Base-by-base conservation (phyloP, 2,797 vertebrate genomes). In the Typhlichthys eigenmanni region DNA sequence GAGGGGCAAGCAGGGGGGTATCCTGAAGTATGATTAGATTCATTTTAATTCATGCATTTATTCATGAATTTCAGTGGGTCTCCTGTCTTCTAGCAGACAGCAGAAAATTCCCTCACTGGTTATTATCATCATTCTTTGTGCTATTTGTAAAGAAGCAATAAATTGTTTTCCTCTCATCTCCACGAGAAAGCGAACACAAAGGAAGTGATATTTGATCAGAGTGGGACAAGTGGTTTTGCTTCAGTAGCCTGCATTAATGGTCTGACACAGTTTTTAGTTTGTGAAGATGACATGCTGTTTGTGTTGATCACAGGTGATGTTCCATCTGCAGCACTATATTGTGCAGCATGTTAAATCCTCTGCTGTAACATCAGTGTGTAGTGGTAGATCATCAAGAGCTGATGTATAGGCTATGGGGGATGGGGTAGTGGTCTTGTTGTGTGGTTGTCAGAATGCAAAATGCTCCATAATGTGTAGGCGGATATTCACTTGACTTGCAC, bases 11-110 rank as follows among this genome's bases (percentile, higher is more conserved):
- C 13, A 38, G 52, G 69, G 76, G 76, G 67, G 51, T 75, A 83
- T 90, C 86, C 88, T 87, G 76, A 86, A 79, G 88, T 86, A 87
- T 89, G 88, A 92, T 91, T 91, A 92, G 87, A 92, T 91, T 75
- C 79, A 84, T 91, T 92, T 91, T 89, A 91, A 92, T 92, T 90
- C 86, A 91, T 93, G 89, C 89, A 92, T 93, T 90, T 91, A 91
- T 92, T 93, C 88, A 91, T 89, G 85, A 88, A 87, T 91, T 91
- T 89, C 84, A 89, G 83, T 90, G 77, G 83, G 55, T 83, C 82
- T 82, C 69, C 76, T 87, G 86, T 87, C 87, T 88, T 86, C 82
- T 73, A 75, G 87, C 80, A 90, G 84, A 78, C 85, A 82, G 81
- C 77, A 67, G 74, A 80, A 84, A 85, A 89, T 81, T 82, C 71